Evolutionary conservation across 2,888 invertebrate species (phyloP), one percentile per base, ranked within the genome.

Genomic region (Adelognathus sp.): DNA sequence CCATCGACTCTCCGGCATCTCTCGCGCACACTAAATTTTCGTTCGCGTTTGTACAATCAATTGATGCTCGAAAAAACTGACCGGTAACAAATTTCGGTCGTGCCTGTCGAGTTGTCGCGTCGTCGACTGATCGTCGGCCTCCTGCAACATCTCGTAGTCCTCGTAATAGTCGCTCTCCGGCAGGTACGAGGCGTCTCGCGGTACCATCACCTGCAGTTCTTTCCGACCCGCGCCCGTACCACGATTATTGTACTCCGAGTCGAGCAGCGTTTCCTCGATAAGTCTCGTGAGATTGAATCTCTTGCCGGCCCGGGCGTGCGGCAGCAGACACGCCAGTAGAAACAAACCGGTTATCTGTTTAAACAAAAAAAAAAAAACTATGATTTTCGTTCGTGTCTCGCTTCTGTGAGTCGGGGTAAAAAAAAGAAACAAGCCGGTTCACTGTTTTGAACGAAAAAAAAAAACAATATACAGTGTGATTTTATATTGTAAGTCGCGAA

Each of bases 71-170:
- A n/a, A n/a, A n/a, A n/a, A 44, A 83, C 86, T 84, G 54, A 88
- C 88, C 50, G 85, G 83, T 36, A 84, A 78, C 58, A 83, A 83
- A 78, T 86, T 85, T 74, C 88, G 80, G 63, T 82, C 82, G 21
- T 77, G 70, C 50, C 88, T 85, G 27, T 81, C 46, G 27, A 85
- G 16, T 44, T 64, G 52, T 24, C 44, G 21, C 6, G n/a, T n/a
- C n/a, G n/a, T n/a, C n/a, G 58, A n/a, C 6, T 63, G 63, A 21
- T 78, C n/a, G n/a, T n/a, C 69, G 33, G 63, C 46, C 16, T 67
- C 9, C 18, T 82, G 61, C 1, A n/a, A n/a, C n/a, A 39, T 64
- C 29, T 73, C 76, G 64, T 58, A 41, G 14, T 83, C 81, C 16
- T 82, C 73, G 7, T 50, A 39, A 63, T 85, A 81, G 46, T 85